Base-by-base conservation (phyloP, 2,888 invertebrate genomes). In the Eremobia ochroleuca region DNA sequence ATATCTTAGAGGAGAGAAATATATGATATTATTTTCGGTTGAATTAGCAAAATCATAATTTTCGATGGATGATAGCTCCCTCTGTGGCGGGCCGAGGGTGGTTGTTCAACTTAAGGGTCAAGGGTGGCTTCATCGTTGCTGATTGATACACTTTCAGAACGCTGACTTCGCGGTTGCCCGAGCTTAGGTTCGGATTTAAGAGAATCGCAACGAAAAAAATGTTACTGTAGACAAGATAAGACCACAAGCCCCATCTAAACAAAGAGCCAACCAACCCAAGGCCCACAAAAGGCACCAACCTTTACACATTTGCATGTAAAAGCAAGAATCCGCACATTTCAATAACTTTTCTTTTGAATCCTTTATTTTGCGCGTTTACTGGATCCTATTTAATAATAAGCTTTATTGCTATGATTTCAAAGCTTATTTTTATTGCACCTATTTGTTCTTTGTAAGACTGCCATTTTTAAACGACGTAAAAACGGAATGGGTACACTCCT, bases 101-200 rank as follows among this genome's bases (percentile, higher is more conserved):
- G 76, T 43, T 68, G 66, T 77, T 81, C 64, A 80, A 61, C 31
- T 69, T n/a, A 65, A 64, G 71, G 70, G 77, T 73, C 52, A 59
- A 66, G 71, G 66, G 76, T 73, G 61, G 69, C 52, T 59, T 66
- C 82, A 52, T 67, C 59, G 72, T 59, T 61, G 75, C 64, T 85
- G 88, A 87, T 61, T 83, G 77, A 82, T 73, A 81, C 83, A 79
- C 82, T 88, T 75, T n/a, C 28, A 66, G 74, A 81, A 37, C 61
- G 69, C 76, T 78, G 77, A 69, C 77, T 18, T 40, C 55, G 81
- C 71, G n/a, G 21, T 31, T 67, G 15, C 71, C 18, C 25, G 64
- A 82, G 49, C 49, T 49, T 70, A 34, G 18, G 43, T 25, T 2
- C 49, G 25, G n/a, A 58, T 58, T 31, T 55, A 28, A 18, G 68